Conservation (phyloP, 2,888 invertebrate species). For the Melinaea menophilus region DNA sequence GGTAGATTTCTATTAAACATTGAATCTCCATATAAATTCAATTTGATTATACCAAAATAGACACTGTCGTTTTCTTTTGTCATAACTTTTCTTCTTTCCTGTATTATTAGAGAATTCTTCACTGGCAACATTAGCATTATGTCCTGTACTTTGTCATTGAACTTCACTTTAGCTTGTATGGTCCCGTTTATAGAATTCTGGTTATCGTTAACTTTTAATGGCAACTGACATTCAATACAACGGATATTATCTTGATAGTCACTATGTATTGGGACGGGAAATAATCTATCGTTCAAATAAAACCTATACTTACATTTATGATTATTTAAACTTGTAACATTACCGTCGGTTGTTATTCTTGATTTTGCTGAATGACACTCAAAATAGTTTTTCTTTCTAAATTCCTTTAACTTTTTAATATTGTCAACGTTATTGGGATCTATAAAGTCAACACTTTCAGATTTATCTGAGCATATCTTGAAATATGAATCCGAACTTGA, state of each 20-base stretch:
- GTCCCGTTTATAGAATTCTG: constrained; percentile 51
- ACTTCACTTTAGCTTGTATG: constrained; percentile 65
- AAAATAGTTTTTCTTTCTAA: constrained; percentile 78
- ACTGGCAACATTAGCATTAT: constrained; percentile 59
- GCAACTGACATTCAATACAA: constrained; percentile 72
- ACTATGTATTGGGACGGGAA: constrained; percentile 71
- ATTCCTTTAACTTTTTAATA: constrained; percentile 59
- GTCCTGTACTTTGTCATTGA: constrained; percentile 51
- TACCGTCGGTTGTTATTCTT: constrained; percentile 45
- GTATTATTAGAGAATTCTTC: constrained; percentile 57
- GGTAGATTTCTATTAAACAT: constrained; percentile 51
- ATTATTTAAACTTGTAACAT: constrained; percentile 44
- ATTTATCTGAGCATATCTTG: constrained; percentile 41
- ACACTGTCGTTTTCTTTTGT: constrained; percentile 45
- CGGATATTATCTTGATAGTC: constrained; percentile 66
- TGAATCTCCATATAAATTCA: constrained; percentile 53
- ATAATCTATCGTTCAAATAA: constrained; percentile 75
- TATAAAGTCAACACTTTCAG: constrained; percentile 38
- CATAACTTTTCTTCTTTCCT: constrained; percentile 48
- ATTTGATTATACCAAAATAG: constrained; percentile 64
- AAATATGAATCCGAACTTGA: constrained; percentile 32
- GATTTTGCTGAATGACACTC: constrained; percentile 78
- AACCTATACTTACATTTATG: constrained; percentile 77
- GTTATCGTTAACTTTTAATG: constrained; percentile 44
- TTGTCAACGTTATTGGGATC: constrained; percentile 43